phyloP scores from a whole-genome alignment of 2,113 vertebrate genomes.

The Otis tarda region DNA sequence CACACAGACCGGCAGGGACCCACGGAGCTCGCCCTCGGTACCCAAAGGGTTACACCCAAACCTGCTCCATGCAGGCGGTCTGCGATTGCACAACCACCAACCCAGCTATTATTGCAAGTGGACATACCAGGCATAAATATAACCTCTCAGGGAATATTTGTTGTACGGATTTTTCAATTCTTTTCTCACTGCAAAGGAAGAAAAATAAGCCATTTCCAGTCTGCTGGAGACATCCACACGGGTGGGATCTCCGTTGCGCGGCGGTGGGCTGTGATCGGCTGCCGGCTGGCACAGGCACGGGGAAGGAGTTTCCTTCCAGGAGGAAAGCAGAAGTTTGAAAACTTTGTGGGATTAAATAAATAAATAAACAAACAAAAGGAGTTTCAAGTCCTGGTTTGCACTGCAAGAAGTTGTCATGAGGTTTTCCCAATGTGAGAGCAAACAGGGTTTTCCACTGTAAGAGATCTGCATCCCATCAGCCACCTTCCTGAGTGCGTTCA shows the following conservation, averaged over 20 bases:
- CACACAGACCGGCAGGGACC: too few species aligned
- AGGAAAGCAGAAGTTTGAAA: background rate
- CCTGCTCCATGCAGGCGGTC: slow-evolving; percentile 8
- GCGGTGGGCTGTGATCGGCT: background rate
- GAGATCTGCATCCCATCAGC: background rate
- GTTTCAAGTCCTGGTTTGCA: background rate
- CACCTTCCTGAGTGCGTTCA: background rate
- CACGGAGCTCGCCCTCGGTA: background rate
- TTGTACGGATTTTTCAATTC: background rate
- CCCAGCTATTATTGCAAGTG: background rate
- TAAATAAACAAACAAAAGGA: background rate
- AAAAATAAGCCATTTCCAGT: slow-evolving; percentile 38
- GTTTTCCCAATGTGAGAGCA: background rate
- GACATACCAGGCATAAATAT: slow-evolving; percentile 31
- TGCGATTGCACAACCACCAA: background rate
- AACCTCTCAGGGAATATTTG: slow-evolving; percentile 33
- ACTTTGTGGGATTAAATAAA: background rate
- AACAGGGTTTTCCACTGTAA: background rate
- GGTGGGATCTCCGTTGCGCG: background rate
- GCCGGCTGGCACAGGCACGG: background rate
- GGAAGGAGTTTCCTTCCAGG: background rate
- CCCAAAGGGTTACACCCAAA: slow-evolving; percentile 41
- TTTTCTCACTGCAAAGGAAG: slow-evolving; percentile 34
- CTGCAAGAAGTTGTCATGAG: background rate
- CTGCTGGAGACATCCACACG: background rate